These are phyloP conservation scores for Lemur catta DNA, from an alignment of 2,797 vertebrate genomes.

Conservation along the genomic window DNA sequence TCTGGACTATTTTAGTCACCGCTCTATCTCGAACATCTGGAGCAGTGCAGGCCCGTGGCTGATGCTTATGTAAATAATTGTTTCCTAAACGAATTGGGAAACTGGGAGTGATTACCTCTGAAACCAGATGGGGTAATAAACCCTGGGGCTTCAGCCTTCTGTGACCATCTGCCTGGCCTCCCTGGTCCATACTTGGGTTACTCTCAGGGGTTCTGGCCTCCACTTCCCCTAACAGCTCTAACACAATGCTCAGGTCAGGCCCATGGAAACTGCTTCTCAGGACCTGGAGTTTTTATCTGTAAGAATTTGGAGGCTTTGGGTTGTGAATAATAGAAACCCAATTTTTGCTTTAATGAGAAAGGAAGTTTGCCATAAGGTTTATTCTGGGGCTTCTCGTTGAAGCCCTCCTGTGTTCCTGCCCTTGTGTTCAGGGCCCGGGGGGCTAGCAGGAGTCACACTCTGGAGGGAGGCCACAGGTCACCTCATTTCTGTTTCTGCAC, in stretches of 20 bases:
- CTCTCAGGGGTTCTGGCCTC: neutral
- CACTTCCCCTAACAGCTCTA: neutral
- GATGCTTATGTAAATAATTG: neutral
- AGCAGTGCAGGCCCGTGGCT: neutral
- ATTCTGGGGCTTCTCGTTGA: neutral
- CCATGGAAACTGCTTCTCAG: fast-evolving
- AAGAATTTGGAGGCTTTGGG: neutral
- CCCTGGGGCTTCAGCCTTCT: neutral
- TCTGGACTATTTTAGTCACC: neutral
- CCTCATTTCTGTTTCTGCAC: neutral
- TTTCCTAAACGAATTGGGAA: neutral
- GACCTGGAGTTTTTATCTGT: neutral
- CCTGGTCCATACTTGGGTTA: fast-evolving
- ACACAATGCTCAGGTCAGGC: too few species aligned
- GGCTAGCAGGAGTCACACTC: neutral
- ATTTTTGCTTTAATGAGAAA: neutral
- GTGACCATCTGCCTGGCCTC: neutral
- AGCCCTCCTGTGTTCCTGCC: neutral
- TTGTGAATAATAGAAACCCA: neutral
- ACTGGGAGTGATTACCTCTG: neutral
- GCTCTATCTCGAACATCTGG: neutral
- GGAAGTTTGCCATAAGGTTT: neutral
- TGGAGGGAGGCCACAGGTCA: neutral
- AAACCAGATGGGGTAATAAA: neutral
- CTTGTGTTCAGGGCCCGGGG: neutral